phyloP scores from a whole-genome alignment of 2,888 invertebrate genomes.

The Perithous albicinctus region DNA sequence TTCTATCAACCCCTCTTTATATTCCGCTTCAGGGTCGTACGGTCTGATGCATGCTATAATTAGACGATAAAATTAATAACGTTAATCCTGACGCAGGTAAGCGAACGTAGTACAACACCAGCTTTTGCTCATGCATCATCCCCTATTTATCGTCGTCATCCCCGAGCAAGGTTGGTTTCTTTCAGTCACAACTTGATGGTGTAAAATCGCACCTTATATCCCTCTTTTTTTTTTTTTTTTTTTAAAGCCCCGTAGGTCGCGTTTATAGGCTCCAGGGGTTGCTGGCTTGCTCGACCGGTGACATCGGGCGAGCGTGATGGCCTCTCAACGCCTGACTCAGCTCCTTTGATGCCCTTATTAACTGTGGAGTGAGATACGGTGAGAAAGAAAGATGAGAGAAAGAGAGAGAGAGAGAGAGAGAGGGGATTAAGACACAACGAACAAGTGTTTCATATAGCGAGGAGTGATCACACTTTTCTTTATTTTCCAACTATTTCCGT shows the following conservation, averaged over 20 bases:
- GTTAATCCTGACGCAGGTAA: conserved; percentile 24
- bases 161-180: conserved; percentile 8
- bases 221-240: conserved; percentile 11
- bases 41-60: conserved; percentile 36
- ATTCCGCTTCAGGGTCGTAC: conserved; percentile 35
- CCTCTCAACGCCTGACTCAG: not conserved
- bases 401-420: too few species aligned
- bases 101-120: not conserved
- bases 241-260: not conserved
- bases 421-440: not conserved
- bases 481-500: not conserved
- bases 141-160: conserved; percentile 18
- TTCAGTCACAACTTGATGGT: conserved; percentile 1
- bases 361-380: not conserved
- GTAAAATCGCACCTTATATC: conserved; percentile 4
- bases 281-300: conserved; percentile 31
- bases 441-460: not conserved
- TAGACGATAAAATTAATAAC: conserved; percentile 42
- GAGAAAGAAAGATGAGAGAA: too few species aligned
- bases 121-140: conserved; percentile 3
- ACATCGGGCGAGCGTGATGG: conserved; percentile 29
- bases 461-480: not conserved
- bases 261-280: not conserved
- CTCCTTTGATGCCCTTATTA: conserved; percentile 12
- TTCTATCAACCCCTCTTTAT: conserved; percentile 26